Percentiles rank a stretch among this genome's conserved stretches.
Evolutionary conservation across 2,113 vertebrate species (phyloP).

Genomic region (Oryzias curvinotus): DNA sequence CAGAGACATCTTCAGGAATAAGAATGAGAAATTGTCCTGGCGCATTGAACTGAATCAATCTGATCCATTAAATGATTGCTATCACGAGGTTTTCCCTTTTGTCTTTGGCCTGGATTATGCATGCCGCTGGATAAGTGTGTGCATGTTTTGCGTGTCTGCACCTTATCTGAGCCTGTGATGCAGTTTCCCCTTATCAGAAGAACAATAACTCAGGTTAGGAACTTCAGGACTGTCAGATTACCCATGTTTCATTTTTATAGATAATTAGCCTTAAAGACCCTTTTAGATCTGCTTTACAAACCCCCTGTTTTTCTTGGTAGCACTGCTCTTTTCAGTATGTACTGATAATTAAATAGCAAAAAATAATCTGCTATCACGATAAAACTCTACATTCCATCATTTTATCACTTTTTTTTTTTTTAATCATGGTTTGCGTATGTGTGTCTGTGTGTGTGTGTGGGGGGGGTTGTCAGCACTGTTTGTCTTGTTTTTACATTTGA

Average conservation of each 20-base stretch:
- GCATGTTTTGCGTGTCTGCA: conserved; percentile 10
- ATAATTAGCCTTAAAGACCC: neutral
- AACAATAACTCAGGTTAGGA: conserved; percentile 28
- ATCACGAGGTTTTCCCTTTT: conserved; percentile 56
- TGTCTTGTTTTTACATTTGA: too few relatives aligned
- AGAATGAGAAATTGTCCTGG: conserved; percentile 64
- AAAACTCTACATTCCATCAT: too few relatives aligned
- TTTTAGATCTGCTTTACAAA: too few relatives aligned
- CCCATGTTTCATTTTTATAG: conserved; percentile 16
- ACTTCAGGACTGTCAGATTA: conserved; percentile 11
- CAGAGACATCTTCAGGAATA: conserved; percentile 65
- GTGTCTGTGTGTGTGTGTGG: too few relatives aligned
- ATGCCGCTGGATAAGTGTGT: conserved; percentile 15
- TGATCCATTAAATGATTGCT: conserved; percentile 67
- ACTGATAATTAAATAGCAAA: too few relatives aligned
- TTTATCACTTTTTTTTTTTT: too few relatives aligned
- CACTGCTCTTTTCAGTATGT: too few relatives aligned
- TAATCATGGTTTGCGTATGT: too few relatives aligned
- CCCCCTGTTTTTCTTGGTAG: too few relatives aligned
- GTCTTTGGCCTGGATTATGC: conserved; percentile 55
- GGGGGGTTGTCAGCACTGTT: too few relatives aligned
- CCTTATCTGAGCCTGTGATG: conserved; percentile 7
- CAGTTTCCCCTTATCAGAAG: conserved; percentile 18
- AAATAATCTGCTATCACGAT: too few relatives aligned
- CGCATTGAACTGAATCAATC: conserved; percentile 63